These are phyloP conservation scores for Stigmatopora argus DNA, from an alignment of 2,113 vertebrate species.

Conservation along the genomic window DNA sequence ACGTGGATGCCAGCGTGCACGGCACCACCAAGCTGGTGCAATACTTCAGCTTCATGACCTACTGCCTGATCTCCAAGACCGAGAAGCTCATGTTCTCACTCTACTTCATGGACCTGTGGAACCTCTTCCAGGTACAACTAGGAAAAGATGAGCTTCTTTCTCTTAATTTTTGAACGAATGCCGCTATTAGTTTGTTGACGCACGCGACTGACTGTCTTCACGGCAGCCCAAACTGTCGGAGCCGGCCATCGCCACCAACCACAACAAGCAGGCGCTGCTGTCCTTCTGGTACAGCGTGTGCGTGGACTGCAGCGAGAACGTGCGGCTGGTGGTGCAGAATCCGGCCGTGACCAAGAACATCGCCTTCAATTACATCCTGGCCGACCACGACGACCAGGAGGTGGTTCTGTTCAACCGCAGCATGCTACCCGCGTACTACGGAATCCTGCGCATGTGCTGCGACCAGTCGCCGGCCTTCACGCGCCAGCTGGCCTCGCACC, in stretches of 20 bases:
- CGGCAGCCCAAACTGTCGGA: constrained; percentile 91
- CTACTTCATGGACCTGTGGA: constrained; percentile 99
- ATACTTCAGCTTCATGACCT: constrained; percentile 99
- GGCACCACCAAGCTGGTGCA: constrained; percentile 98
- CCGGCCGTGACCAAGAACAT: constrained; percentile 99
- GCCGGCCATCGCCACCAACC: constrained; percentile 97
- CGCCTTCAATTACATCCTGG: constrained; percentile 99
- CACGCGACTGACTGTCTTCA: neutral
- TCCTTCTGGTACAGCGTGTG: constrained; percentile 99
- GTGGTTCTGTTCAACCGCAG: constrained; percentile 98
- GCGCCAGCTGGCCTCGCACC: constrained; percentile 92
- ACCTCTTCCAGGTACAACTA: constrained; percentile 82
- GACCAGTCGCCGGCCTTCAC: constrained; percentile 94
- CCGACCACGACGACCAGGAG: constrained; percentile 98
- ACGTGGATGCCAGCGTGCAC: constrained; percentile 94
- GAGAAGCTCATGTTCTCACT: constrained; percentile 99
- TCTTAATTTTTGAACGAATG: too few species aligned
- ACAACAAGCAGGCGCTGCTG: constrained; percentile 98
- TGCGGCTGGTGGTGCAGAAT: constrained; percentile 96
- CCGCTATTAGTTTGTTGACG: neutral
- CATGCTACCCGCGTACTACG: constrained; percentile 98
- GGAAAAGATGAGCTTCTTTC: neutral
- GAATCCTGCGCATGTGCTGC: constrained; percentile 97
- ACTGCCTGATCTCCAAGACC: constrained; percentile 98
- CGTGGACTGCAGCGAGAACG: constrained; percentile 94